These are phyloP conservation scores for Scomber scombrus DNA, from an alignment of 2,113 vertebrate species.

Conservation along the genomic window DNA sequence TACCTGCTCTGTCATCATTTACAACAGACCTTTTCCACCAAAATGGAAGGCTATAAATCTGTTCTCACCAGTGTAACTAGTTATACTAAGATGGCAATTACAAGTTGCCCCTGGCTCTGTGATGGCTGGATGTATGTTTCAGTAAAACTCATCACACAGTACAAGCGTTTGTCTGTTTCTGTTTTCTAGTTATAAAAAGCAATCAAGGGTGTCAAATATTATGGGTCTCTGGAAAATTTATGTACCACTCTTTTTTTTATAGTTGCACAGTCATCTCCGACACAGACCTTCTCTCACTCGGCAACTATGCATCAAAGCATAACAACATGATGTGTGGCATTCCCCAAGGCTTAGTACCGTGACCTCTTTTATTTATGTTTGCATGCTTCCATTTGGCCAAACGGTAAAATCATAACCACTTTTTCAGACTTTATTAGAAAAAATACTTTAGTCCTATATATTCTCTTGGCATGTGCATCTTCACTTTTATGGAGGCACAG, in stretches of 20 bases:
- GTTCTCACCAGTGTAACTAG: neutral
- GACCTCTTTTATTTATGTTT: constrained; percentile 4
- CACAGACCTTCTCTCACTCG: neutral
- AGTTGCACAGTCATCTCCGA: neutral
- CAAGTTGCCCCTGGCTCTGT: neutral
- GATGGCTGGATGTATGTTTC: neutral
- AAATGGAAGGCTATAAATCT: neutral
- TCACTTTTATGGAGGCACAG: too few species aligned
- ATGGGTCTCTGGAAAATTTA: neutral
- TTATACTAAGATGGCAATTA: neutral
- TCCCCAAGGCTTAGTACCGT: neutral
- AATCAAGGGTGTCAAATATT: neutral
- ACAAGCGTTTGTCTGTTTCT: neutral
- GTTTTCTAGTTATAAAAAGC: neutral
- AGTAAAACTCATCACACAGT: neutral
- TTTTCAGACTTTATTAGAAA: too few species aligned
- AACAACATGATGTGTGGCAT: neutral
- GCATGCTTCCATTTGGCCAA: neutral
- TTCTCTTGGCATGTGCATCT: too few species aligned
- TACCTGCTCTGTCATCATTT: neutral
- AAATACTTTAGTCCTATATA: too few species aligned
- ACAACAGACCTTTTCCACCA: neutral
- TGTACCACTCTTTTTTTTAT: neutral
- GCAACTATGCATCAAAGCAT: neutral
- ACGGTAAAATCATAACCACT: too few species aligned